Conservation (phyloP, 2,888 invertebrate genomes). For the Silvanus unidentatus region DNA sequence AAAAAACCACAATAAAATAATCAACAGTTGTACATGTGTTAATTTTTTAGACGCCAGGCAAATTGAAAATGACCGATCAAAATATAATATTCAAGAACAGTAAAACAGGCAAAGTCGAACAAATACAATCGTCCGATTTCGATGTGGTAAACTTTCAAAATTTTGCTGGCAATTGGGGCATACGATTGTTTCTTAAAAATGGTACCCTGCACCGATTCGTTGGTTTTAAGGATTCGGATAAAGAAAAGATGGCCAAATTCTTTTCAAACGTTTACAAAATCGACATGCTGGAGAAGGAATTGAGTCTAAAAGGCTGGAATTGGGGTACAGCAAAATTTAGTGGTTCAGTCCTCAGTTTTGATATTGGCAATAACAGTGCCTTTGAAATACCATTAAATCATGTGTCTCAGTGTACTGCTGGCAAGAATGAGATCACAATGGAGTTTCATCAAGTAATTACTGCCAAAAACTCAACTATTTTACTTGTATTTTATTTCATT, state of each 20-base stretch:
- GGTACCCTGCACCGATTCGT: slow-evolving; percentile 86
- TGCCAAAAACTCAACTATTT: no score
- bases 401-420: slow-evolving; percentile 92
- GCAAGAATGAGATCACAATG: slow-evolving; percentile 96
- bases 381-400: slow-evolving; percentile 95
- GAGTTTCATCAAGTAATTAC: slow-evolving; percentile 85
- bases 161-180: slow-evolving; percentile 83
- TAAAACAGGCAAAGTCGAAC: slow-evolving; percentile 95
- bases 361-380: slow-evolving; percentile 74
- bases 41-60: slow-evolving; percentile 70
- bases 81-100: slow-evolving; percentile 89
- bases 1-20: not conserved
- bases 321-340: slow-evolving; percentile 96
- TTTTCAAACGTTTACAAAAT: slow-evolving; percentile 76
- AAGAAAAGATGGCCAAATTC: slow-evolving; percentile 88
- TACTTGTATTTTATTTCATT: slow-evolving; percentile 3
- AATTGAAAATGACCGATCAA: slow-evolving; percentile 86
- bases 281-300: slow-evolving; percentile 84
- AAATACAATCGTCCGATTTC: slow-evolving; percentile 76
- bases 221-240: slow-evolving; percentile 92
- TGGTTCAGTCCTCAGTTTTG: slow-evolving; percentile 79
- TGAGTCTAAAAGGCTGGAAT: slow-evolving; percentile 97
- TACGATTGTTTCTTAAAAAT: slow-evolving; percentile 83
- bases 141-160: slow-evolving; percentile 89
- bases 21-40: slow-evolving; percentile 5